Evolutionary conservation across 2,113 vertebrate genomes (phyloP).

Genomic region (Nipponia nippon): DNA sequence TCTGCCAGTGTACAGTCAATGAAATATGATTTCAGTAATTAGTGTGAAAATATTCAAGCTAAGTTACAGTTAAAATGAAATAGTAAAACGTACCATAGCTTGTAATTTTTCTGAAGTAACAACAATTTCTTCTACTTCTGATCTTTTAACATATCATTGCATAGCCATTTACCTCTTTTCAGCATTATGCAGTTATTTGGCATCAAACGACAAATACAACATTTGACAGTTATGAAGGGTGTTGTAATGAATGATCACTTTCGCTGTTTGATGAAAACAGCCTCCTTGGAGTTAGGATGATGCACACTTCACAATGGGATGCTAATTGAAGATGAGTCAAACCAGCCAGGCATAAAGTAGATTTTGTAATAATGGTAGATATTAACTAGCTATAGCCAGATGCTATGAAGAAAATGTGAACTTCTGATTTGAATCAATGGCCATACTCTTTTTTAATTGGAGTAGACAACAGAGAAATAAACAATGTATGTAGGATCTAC

Average conservation of each 20-base stretch:
- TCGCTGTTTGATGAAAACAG: background rate
- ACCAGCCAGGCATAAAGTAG: background rate
- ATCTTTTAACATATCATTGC: background rate
- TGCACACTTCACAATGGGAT: background rate
- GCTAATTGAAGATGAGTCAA: slow-evolving; percentile 18
- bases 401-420: background rate
- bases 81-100: background rate
- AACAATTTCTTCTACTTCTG: background rate
- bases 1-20: background rate
- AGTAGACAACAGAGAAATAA: background rate
- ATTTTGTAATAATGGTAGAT: background rate
- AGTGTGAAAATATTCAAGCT: background rate
- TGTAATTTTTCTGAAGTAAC: background rate
- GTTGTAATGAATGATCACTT: background rate
- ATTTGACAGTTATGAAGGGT: background rate
- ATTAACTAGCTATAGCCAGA: background rate
- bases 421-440: background rate
- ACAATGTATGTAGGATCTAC: background rate
- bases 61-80: background rate
- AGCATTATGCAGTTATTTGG: background rate
- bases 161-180: background rate
- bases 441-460: background rate
- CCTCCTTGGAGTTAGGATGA: background rate
- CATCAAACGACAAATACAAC: background rate
- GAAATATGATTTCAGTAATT: background rate